These are phyloP conservation scores for Zoanthus sansibaricus DNA, from an alignment of 92 coral and sea anemone genomes.

Conservation along the genomic window DNA sequence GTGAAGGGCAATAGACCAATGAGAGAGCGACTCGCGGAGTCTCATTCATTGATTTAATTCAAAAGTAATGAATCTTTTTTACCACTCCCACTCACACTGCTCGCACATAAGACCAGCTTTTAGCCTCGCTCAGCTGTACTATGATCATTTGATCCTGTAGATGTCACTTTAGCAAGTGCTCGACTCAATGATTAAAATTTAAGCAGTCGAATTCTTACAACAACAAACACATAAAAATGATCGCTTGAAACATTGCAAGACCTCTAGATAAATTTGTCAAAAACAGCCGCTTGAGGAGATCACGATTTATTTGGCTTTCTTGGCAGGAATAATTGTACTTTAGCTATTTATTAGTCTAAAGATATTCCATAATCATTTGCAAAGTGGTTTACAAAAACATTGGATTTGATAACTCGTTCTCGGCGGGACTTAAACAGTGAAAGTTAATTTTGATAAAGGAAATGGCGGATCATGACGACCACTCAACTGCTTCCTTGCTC, in stretches of 20 bases:
- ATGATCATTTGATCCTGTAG: slow-evolving; percentile 63
- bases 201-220: slow-evolving; percentile 7
- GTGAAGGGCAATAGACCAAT: slow-evolving; percentile 49
- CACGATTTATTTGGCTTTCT: slow-evolving; percentile 37
- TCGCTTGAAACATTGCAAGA: neutral
- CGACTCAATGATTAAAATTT: slow-evolving; percentile 51
- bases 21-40: slow-evolving; percentile 42
- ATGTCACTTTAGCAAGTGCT: slow-evolving; percentile 69
- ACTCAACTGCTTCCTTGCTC: slow-evolving; percentile 69
- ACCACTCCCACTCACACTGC: slow-evolving; percentile 57
- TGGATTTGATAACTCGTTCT: slow-evolving; percentile 19
- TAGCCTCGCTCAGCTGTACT: slow-evolving; percentile 61
- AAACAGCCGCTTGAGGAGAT: slow-evolving; percentile 13
- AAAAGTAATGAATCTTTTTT: slow-evolving; percentile 22
- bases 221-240: slow-evolving; percentile 15
- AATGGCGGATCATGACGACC: slow-evolving; percentile 55
- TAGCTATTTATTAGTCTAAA: slow-evolving; percentile 22
- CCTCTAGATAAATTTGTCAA: slow-evolving; percentile 25
- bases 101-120: slow-evolving; percentile 23
- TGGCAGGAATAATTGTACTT: slow-evolving; percentile 33
- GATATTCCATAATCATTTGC: slow-evolving; percentile 42
- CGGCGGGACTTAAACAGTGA: slow-evolving; percentile 32
- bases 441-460: slow-evolving; percentile 32
- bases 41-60: slow-evolving; percentile 48
- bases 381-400: slow-evolving; percentile 42